These are phyloP conservation scores for Morus bassanus DNA, from an alignment of 2,797 vertebrate genomes.

Conservation along the genomic window DNA sequence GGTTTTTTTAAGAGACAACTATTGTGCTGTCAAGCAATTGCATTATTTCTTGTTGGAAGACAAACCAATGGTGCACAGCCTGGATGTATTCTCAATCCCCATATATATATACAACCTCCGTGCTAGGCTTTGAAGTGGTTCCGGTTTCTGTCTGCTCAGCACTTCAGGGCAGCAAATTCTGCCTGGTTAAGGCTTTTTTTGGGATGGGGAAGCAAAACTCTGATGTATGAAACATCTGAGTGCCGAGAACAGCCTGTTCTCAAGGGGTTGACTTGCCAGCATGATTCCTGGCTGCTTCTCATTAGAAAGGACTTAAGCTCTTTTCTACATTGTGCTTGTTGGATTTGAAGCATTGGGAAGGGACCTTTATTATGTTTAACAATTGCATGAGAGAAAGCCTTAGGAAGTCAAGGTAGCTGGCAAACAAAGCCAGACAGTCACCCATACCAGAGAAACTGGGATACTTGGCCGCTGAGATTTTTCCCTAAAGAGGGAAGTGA, in stretches of 20 bases:
- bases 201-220: background rate
- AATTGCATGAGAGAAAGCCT: background rate
- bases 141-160: background rate
- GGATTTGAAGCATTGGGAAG: background rate
- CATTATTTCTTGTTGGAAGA: background rate
- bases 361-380: background rate
- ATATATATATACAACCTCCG: background rate
- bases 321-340: background rate
- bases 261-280: background rate
- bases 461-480: background rate
- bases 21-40: background rate
- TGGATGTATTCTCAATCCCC: background rate
- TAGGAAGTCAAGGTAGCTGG: background rate
- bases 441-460: background rate
- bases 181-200: background rate
- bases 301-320: background rate
- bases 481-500: background rate
- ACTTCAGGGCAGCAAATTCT: background rate
- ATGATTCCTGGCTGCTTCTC: background rate
- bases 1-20: background rate
- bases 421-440: background rate
- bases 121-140: background rate
- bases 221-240: background rate
- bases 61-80: background rate
- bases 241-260: slow-evolving; percentile 12